Conservation (phyloP, 2,888 invertebrate species). For the Tachina grossa region DNA sequence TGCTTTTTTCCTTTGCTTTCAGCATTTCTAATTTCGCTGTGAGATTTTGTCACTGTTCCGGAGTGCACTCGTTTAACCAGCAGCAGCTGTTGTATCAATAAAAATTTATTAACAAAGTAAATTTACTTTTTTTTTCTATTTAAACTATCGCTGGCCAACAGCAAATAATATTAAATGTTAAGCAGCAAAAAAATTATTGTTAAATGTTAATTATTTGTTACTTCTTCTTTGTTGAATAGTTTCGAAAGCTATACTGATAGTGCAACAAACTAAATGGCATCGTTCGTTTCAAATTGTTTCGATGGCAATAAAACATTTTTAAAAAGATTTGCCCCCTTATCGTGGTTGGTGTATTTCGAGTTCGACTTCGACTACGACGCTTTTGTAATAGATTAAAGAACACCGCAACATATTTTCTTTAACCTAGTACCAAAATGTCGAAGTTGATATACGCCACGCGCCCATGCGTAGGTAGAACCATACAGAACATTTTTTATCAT, state of each 20-base stretch:
- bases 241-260: background rate
- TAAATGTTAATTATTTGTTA: background rate
- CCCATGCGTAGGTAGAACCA: no score
- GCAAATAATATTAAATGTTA: background rate
- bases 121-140: background rate
- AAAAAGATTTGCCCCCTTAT: no score
- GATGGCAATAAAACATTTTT: no score
- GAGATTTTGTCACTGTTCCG: background rate
- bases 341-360: no score
- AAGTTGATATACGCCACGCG: no score
- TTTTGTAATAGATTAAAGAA: no score
- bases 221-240: background rate
- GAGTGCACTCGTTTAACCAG: background rate
- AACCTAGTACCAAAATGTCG: no score
- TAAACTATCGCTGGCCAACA: background rate
- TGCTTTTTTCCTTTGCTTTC: background rate
- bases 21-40: background rate
- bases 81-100: conserved; percentile 2
- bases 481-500: no score
- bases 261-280: no score
- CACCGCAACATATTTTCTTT: no score
- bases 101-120: background rate
- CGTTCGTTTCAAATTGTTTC: no score
- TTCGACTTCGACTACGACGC: no score
- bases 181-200: background rate